These are phyloP conservation scores for Hirundo rustica DNA, from an alignment of 2,797 vertebrate genomes.

Conservation along the genomic window DNA sequence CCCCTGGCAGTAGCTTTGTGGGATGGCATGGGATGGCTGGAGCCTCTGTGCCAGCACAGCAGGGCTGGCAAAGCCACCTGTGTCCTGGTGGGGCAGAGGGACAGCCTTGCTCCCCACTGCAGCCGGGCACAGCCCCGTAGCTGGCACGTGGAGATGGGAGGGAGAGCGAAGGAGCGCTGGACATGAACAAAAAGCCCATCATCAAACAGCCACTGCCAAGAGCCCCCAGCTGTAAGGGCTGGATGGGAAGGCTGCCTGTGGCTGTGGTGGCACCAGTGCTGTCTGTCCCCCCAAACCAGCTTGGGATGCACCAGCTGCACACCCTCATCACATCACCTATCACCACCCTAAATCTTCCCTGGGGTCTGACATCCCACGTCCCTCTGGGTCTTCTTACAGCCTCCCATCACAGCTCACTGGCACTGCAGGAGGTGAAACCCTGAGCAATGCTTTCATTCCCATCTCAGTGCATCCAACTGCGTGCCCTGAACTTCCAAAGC, in stretches of 20 bases:
- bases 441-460: not conserved
- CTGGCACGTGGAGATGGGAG: not conserved
- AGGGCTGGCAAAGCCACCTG: not conserved
- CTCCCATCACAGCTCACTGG: not conserved
- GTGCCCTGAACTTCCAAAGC: not conserved
- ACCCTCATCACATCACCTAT: not conserved
- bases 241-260: not conserved
- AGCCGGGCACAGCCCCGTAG: not conserved
- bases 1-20: not conserved
- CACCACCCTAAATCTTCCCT: not conserved
- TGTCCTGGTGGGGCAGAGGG: fast-evolving
- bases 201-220: fast-evolving
- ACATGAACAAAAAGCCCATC: not conserved
- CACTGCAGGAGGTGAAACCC: not conserved
- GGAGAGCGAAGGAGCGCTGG: not conserved
- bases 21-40: not conserved
- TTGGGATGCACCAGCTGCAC: fast-evolving
- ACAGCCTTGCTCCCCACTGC: not conserved
- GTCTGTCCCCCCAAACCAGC: fast-evolving
- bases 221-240: not conserved
- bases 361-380: not conserved
- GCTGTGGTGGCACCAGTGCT: not conserved
- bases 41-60: not conserved
- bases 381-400: not conserved
- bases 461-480: fast-evolving